Evolutionary conservation across 2,888 invertebrate species (phyloP).

Genomic region (Caenorhabditis macrosperma): DNA sequence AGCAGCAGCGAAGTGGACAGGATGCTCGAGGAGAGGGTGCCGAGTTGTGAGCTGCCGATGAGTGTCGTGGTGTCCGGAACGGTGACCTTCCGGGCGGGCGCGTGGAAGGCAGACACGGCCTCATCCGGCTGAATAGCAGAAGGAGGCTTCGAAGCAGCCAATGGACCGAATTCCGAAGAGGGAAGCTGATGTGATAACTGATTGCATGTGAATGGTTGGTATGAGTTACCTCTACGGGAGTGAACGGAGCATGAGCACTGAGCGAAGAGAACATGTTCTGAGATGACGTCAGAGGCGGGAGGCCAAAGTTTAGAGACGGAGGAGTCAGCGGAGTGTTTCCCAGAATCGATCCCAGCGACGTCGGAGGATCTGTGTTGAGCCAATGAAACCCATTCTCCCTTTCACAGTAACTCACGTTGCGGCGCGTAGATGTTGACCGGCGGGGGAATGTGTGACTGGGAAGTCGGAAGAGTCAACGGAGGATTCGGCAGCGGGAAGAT

Average conservation of each 20-base stretch:
- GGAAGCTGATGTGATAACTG: conserved; percentile 31
- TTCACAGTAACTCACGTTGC: conserved; percentile 13
- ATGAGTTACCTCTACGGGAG: conserved; percentile 48
- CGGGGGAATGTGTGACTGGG: conserved; percentile 27
- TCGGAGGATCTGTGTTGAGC: conserved; percentile 25
- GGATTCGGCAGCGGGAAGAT: conserved; percentile 42
- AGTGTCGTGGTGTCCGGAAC: conserved; percentile 16
- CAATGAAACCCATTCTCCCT: background rate
- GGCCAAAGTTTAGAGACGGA: conserved; percentile 24
- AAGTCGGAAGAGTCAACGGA: conserved; percentile 17
- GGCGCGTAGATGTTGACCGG: conserved; percentile 53
- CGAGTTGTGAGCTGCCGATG: conserved; percentile 26
- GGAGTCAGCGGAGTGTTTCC: conserved; percentile 25
- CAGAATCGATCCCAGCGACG: conserved; percentile 35
- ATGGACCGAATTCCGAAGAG: conserved; percentile 56
- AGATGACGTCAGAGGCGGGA: conserved; percentile 23
- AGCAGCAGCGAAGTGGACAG: conserved; percentile 60
- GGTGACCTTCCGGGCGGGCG: conserved; percentile 8
- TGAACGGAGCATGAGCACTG: conserved; percentile 48
- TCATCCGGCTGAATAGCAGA: conserved; percentile 26
- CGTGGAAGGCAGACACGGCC: conserved; percentile 43
- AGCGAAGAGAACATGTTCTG: conserved; percentile 34
- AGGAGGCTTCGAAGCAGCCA: conserved; percentile 60
- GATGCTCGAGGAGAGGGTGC: conserved; percentile 47
- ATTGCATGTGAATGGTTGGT: background rate